Conservation (phyloP, 1,140 invertebrate species). For the Aporrectodea caliginosa region DNA sequence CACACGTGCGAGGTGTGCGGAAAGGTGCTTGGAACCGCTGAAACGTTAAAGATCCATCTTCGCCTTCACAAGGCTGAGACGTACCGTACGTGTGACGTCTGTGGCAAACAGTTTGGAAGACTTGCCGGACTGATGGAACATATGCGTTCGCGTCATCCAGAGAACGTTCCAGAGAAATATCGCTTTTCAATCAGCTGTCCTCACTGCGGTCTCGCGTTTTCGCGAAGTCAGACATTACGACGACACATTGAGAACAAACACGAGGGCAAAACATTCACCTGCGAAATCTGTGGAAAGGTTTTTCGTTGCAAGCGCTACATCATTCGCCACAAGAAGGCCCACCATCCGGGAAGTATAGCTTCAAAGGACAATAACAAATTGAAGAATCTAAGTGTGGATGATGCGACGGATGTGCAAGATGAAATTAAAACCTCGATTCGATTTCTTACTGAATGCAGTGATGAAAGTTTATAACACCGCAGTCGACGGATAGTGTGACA, state of each 20-base stretch:
- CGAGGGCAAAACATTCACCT: background rate
- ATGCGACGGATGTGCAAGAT: too few species aligned
- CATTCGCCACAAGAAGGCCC: slow-evolving; percentile 11
- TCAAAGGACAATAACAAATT: too few species aligned
- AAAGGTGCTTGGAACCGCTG: slow-evolving; percentile 13
- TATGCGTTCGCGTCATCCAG: slow-evolving; percentile 13
- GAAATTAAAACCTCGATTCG: too few species aligned
- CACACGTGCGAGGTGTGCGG: slow-evolving; percentile 18
- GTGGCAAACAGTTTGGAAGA: slow-evolving; percentile 13
- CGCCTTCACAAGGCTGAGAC: slow-evolving; percentile 4
- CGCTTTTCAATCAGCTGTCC: slow-evolving; percentile 6
- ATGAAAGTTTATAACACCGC: too few species aligned
- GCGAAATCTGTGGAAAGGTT: slow-evolving; percentile 1
- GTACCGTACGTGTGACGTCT: slow-evolving; percentile 13
- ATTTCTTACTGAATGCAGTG: too few species aligned
- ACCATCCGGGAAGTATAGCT: background rate
- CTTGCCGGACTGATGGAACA: slow-evolving; percentile 12
- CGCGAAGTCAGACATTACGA: background rate
- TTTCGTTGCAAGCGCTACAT: slow-evolving; percentile 19
- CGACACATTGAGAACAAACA: slow-evolving; percentile 16
- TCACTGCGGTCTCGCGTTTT: slow-evolving; percentile 11
- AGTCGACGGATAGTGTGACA: too few species aligned
- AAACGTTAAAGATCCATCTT: slow-evolving; percentile 11
- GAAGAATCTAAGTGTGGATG: too few species aligned
- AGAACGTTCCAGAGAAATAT: slow-evolving; percentile 19